A percentile compares a stretch with the other conserved stretches of the same genome.
Evolutionary conservation across 2,797 vertebrate species (phyloP).

Genomic region (Sebastes baramenuke): DNA sequence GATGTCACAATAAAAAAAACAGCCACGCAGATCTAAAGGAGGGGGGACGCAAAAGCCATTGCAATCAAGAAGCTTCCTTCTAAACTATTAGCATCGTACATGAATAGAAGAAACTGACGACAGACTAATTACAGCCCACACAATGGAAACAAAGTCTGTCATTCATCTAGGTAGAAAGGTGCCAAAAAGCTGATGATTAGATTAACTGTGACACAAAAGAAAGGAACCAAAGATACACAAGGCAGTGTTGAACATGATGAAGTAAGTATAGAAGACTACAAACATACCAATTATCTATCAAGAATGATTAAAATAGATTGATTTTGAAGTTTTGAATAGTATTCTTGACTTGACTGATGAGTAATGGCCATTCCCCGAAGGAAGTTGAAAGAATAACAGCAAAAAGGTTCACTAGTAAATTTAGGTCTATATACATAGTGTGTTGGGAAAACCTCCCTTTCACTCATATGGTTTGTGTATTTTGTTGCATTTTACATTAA

Average conservation of each 20-base stretch:
- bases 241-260: neutral
- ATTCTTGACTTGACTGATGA: neutral
- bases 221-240: neutral
- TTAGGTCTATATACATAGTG: neutral
- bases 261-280: neutral
- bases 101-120: neutral
- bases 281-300: neutral
- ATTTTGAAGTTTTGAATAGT: neutral
- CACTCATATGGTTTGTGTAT: neutral
- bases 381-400: neutral
- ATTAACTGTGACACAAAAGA: neutral
- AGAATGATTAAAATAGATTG: neutral
- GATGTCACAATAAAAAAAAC: neutral
- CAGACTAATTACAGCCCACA: neutral
- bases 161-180: neutral
- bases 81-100: neutral
- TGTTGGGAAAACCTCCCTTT: neutral
- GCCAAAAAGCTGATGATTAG: neutral
- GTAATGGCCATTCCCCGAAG: neutral
- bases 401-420: neutral
- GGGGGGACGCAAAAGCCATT: accelerated
- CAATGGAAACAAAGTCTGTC: neutral
- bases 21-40: neutral
- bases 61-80: neutral
- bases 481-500: neutral